Base-by-base conservation (phyloP, 2,888 invertebrate genomes). In the Stenodema calcarata region DNA sequence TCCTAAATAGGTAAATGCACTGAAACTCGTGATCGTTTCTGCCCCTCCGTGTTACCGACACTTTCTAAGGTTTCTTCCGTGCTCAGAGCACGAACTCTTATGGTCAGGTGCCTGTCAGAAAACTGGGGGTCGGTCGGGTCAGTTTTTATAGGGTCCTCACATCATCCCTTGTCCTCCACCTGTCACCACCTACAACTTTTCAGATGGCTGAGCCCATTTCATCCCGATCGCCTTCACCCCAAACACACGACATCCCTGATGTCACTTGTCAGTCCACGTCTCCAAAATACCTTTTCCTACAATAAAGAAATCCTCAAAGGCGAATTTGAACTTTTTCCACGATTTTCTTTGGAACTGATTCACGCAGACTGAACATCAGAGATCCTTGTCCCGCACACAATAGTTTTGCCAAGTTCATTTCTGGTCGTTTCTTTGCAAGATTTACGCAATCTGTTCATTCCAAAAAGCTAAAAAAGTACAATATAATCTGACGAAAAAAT, bases 41-140 rank as follows among this genome's bases (percentile, higher is more conserved):
- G 3, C 28, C 54, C 69, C 27, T 69, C 12, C 69, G 69, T 23
- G 69, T 69, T 69, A 18, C 69, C 69, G 69, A 69, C 73, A 35
- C 30, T 73, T 73, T 73, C 30, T 30, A 30, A 73, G 30, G 16
- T 41, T 73, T 73, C 73, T 41, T 30, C 73, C 73, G 35, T 23
- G 3, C 7, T 23, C 27, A 2, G 16, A 30, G 70, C 70, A 70
- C 70, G 70, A 73, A 73, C 73, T 30, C 73, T 14, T n/a, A 3
- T 30, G 73, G 73, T 73, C 73, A 73, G 73, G 73, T 73, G 73
- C 73, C 73, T 35, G 73, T 73, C 73, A 73, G 73, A 73, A 73
- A 73, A 62, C 23, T 23, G 23, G 62, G n/a, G 73, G 35, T 35
- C 16, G 73, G 35, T 35, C 16, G 70, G 73, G 73, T 73, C 73